Evolutionary conservation across 2,797 vertebrate genomes (phyloP).

Genomic region (Lagothrix lagotricha): DNA sequence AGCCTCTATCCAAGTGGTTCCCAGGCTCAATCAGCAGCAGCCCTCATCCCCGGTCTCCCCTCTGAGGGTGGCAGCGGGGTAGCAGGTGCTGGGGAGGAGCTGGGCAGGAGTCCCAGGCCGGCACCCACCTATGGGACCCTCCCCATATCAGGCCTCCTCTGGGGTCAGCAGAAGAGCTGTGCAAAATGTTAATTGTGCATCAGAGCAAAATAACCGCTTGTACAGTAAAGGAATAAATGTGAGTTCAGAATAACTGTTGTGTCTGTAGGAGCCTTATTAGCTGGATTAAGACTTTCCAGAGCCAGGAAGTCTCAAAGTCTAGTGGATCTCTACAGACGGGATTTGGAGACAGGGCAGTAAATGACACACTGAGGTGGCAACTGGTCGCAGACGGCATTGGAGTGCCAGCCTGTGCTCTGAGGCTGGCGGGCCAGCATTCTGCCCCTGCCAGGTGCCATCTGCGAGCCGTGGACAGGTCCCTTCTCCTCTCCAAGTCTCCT

Average conservation of each 20-base stretch:
- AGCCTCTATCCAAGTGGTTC: background rate
- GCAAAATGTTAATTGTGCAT: background rate
- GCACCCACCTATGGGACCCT: rapidly evolving
- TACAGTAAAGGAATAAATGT: background rate
- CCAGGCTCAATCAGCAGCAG: rapidly evolving
- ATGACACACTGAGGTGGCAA: rapidly evolving
- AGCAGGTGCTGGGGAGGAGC: background rate
- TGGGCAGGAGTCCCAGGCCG: background rate
- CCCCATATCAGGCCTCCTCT: rapidly evolving
- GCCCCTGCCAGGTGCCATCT: background rate
- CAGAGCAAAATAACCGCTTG: background rate
- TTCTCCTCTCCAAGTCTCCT: background rate
- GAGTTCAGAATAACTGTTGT: background rate
- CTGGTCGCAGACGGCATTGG: rapidly evolving
- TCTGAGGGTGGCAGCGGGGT: background rate
- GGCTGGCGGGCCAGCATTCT: background rate
- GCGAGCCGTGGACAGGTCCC: rapidly evolving
- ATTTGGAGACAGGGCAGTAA: background rate
- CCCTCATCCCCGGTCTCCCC: background rate
- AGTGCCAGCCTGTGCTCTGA: rapidly evolving
- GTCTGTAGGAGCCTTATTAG: background rate
- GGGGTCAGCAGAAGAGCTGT: background rate
- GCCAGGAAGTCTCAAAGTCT: background rate
- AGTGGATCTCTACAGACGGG: background rate
- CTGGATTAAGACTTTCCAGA: background rate